Evolutionary conservation across 1,140 invertebrate species (phyloP).

Genomic region (Cotesia vestalis): DNA sequence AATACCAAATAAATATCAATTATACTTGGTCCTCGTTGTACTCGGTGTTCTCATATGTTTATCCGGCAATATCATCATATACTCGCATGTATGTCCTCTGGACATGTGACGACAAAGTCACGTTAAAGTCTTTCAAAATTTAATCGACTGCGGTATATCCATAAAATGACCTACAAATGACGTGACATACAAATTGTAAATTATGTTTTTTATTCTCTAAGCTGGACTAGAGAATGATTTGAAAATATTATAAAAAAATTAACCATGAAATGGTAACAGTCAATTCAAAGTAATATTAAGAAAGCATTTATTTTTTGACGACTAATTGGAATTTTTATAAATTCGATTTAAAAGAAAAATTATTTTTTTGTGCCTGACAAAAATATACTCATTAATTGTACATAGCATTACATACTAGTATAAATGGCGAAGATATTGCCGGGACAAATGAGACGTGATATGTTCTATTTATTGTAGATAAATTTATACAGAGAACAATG

Average conservation of each 20-base stretch:
- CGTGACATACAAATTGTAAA: too few species aligned
- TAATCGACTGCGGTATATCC: not conserved
- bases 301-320: slow-evolving; percentile 4
- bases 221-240: slow-evolving; percentile 34
- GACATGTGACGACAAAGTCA: slow-evolving; percentile 55
- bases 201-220: slow-evolving; percentile 1
- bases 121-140: slow-evolving; percentile 4
- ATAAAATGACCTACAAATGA: not conserved
- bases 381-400: slow-evolving; percentile 7
- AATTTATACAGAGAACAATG: slow-evolving; percentile 54
- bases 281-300: not conserved
- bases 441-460: slow-evolving; percentile 53
- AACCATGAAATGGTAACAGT: not conserved
- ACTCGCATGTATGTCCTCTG: slow-evolving; percentile 63
- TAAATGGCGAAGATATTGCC: slow-evolving; percentile 46
- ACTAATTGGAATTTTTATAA: not conserved
- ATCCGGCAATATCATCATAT: slow-evolving; percentile 66
- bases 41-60: slow-evolving; percentile 64
- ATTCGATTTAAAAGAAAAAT: not conserved
- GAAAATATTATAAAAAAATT: too few species aligned
- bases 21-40: slow-evolving; percentile 63
- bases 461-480: slow-evolving; percentile 57
- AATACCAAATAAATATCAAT: slow-evolving; percentile 62
- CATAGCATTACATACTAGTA: slow-evolving; percentile 18
- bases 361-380: slow-evolving; percentile 6